These are phyloP conservation scores for Dexiosoma caninum DNA, from an alignment of 2,888 invertebrate species.

Conservation along the genomic window DNA sequence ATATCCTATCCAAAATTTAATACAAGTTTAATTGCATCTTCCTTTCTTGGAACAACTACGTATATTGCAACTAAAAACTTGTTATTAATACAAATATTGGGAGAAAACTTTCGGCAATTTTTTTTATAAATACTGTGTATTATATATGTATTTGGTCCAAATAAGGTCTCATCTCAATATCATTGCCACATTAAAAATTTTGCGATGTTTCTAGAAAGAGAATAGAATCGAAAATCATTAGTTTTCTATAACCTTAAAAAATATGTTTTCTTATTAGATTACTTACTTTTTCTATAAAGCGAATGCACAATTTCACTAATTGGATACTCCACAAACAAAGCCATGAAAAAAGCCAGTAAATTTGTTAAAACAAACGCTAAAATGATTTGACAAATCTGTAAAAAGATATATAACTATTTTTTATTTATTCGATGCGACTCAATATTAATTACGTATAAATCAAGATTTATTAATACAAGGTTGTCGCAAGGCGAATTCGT, in stretches of 20 bases:
- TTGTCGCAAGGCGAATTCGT: no score
- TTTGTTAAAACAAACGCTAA: slow-evolving; percentile 67
- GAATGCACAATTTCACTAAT: slow-evolving; percentile 65
- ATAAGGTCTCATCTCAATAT: slow-evolving; percentile 28
- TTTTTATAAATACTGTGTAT: not conserved
- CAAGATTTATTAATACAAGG: no score
- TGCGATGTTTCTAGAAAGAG: not conserved
- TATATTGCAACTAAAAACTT: no score
- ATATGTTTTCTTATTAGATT: no score
- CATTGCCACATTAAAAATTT: not conserved
- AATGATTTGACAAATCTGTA: slow-evolving; percentile 64
- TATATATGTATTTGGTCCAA: slow-evolving; percentile 6
- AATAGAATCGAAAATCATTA: not conserved
- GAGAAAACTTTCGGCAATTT: no score
- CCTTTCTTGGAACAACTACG: no score
- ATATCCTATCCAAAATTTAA: no score
- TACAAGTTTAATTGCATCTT: no score
- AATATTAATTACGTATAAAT: no score
- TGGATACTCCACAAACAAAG: slow-evolving; percentile 69
- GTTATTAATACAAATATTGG: no score
- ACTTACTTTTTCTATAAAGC: slow-evolving; percentile 37
- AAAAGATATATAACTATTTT: not conserved
- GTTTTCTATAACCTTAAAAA: not conserved
- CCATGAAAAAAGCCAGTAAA: slow-evolving; percentile 65
- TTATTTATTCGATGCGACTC: no score